Base-by-base conservation (phyloP, 64 coral and sea anemone genomes). In the Catalaphyllia jardinei region DNA sequence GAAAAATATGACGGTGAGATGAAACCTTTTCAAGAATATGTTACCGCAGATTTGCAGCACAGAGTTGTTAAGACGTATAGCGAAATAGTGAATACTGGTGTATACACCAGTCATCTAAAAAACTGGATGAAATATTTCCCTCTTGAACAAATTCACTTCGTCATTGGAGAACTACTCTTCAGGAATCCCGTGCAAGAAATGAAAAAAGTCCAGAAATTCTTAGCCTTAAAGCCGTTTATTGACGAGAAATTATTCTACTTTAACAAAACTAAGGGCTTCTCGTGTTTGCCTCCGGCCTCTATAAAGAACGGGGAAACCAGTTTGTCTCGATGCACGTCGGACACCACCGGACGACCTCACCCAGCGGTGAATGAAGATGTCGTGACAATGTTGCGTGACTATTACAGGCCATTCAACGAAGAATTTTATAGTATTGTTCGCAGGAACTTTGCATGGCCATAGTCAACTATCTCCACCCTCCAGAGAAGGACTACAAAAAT, bases 121-220 rank as follows among this genome's bases (percentile, higher is more conserved):
- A 89, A 92, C 67, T 98, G 96, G 96, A 27, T 92, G 19, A 27
- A 94, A 29, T 94, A 90, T 67, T 98, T 98, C 72, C 78, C 93
- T 18, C 87, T 52, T 15, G 82, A 90, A 25, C 86, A 94, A 46
- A 69, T 98, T 46, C 87, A 94, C 42, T 94, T 98, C 27, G 93
- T 98, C 13, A 98, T 77, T 31, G 96, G 96, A 0, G 96, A 98
- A 88, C 71, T 76, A n/a, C 82, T 98, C 11, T 77, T 89, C 18
- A 89, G 71, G 62, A 64, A 83, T 74, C 93, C 96, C n/a, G 60
- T 78, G 2, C 52, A 90, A 20, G 96, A 98, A 92, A 90, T 98
- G 17, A 64, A 87, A 20, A 15, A 49, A 12, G 93, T 98, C 2
- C 93, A 98, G 73, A 94, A 76, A 14, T 94, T 98, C 74, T 88